Evolutionary conservation across 2,113 vertebrate genomes (phyloP).

Genomic region (Tonatia bakeri): DNA sequence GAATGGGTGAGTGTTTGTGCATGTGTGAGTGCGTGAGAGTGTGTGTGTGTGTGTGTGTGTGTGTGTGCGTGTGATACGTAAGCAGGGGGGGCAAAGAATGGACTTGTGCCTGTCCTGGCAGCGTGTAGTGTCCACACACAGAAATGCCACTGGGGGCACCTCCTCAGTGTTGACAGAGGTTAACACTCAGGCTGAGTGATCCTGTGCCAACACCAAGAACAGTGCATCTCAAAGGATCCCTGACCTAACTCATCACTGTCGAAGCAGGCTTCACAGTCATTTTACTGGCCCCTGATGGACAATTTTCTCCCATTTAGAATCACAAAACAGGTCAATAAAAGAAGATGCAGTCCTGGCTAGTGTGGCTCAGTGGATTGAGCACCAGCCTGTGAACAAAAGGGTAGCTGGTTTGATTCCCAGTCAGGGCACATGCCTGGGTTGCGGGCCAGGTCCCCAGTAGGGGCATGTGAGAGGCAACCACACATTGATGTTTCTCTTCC

Average conservation of each 20-base stretch:
- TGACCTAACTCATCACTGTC: background rate
- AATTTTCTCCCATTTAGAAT: background rate
- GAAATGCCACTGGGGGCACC: background rate
- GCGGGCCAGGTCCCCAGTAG: no score
- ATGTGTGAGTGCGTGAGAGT: background rate
- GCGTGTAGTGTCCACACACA: background rate
- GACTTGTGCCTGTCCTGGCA: background rate
- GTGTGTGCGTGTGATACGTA: no score
- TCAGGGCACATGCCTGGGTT: no score
- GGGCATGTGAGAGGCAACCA: no score
- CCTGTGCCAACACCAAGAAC: background rate
- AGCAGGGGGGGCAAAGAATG: background rate
- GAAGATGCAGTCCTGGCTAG: background rate
- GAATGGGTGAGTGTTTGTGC: background rate
- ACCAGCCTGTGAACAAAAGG: no score
- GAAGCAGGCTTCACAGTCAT: background rate
- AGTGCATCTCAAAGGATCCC: background rate
- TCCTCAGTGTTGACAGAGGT: background rate
- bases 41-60: background rate
- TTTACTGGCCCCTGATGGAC: background rate
- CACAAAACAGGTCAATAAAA: background rate
- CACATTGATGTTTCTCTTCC: no score
- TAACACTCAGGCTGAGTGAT: background rate
- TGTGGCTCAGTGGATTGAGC: no score
- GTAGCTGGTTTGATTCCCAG: no score